phyloP scores from a whole-genome alignment of 2,797 vertebrate species.

The Amblyraja radiata region DNA sequence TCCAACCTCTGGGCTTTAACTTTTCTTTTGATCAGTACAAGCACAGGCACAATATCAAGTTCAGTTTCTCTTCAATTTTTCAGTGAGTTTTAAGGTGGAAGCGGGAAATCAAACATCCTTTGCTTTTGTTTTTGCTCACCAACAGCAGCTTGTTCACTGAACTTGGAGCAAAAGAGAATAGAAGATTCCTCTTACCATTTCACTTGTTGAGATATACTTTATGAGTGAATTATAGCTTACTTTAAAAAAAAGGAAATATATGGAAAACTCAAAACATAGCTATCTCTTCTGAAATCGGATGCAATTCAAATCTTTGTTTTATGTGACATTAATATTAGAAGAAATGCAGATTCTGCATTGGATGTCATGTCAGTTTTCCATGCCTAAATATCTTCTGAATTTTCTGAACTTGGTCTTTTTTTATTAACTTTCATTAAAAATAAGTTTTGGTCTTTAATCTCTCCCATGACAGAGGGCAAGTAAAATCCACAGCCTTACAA shows the following conservation, averaged over 20 bases:
- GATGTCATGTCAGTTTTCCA: neutral
- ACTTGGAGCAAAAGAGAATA: neutral
- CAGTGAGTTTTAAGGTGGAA: neutral
- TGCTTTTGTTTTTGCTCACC: neutral
- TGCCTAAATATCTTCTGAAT: neutral
- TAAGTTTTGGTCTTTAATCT: neutral
- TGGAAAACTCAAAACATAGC: neutral
- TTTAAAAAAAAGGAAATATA: neutral
- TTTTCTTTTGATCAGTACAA: neutral
- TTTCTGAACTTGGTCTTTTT: neutral
- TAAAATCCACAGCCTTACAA: neutral
- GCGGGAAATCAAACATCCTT: neutral
- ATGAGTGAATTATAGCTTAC: neutral
- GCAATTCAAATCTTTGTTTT: neutral
- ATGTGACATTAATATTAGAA: neutral
- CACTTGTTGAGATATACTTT: neutral
- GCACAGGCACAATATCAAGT: neutral
- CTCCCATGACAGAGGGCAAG: neutral
- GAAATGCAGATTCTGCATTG: neutral
- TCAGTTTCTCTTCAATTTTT: neutral
- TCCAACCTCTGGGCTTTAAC: too few species aligned
- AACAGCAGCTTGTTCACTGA: neutral
- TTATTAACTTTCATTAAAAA: too few species aligned
- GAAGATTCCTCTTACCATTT: neutral
- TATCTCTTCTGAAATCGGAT: neutral